phyloP scores from a whole-genome alignment of 2,113 vertebrate species.

The Hepsetus odoe region DNA sequence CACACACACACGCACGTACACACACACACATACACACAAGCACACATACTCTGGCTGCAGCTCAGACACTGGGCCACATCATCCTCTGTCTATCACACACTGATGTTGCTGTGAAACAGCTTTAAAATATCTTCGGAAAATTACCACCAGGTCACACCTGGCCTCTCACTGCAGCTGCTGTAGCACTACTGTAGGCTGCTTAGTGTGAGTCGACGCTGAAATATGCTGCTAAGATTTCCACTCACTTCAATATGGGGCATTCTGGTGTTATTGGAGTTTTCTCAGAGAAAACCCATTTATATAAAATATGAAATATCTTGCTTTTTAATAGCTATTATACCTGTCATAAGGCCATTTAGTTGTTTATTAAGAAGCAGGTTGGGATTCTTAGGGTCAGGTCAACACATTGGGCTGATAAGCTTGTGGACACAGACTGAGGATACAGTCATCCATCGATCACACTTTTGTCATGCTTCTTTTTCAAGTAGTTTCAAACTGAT shows the following conservation, averaged over 20 bases:
- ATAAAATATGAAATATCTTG: too few relatives aligned
- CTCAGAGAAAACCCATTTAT: too few relatives aligned
- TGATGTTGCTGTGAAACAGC: not conserved
- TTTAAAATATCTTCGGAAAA: not conserved
- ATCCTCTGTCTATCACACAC: constrained; percentile 16
- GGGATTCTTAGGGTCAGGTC: too few relatives aligned
- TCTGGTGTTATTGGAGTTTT: not conserved
- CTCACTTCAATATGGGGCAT: not conserved
- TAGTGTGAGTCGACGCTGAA: not conserved
- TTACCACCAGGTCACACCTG: not conserved
- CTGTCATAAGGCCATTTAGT: too few relatives aligned
- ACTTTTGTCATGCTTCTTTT: too few relatives aligned
- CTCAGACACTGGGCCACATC: not conserved
- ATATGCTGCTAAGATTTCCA: not conserved
- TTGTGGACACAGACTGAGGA: too few relatives aligned
- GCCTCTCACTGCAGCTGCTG: not conserved
- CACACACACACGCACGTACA: too few relatives aligned
- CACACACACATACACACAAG: too few relatives aligned
- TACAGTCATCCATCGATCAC: too few relatives aligned
- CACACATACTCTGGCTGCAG: not conserved
- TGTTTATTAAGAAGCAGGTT: too few relatives aligned
- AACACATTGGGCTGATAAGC: too few relatives aligned
- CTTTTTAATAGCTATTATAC: too few relatives aligned
- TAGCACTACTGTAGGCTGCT: not conserved
- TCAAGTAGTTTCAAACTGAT: not conserved